A percentile compares a stretch with the other conserved stretches of the same genome.
Conservation (phyloP, 2,888 invertebrate species). For the Galeopsomyia nigrocyanea region DNA sequence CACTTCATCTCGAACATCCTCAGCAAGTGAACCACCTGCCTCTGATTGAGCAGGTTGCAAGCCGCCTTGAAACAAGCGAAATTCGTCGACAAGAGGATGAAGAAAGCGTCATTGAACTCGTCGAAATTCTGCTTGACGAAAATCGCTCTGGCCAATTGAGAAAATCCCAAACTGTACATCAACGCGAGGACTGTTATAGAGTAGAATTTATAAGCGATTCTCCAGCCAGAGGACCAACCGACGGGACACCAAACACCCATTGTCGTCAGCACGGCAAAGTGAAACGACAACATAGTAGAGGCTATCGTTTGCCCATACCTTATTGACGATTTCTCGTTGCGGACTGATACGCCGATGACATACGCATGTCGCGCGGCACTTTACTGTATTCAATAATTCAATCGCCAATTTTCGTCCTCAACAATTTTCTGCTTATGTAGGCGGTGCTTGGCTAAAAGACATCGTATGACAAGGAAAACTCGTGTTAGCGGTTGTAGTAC, state of each 20-base stretch:
- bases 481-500: no score
- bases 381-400: not conserved
- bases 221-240: not conserved
- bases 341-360: not conserved
- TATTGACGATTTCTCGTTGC: not conserved
- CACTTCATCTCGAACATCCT: conserved; percentile 31
- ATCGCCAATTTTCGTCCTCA: conserved; percentile 10
- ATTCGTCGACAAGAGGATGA: conserved; percentile 32
- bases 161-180: conserved; percentile 15
- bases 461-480: not conserved
- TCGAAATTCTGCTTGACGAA: conserved; percentile 24
- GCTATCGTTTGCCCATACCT: not conserved
- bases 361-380: not conserved
- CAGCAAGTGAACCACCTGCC: conserved; percentile 25
- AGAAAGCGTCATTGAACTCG: conserved; percentile 36
- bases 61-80: conserved; percentile 41
- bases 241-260: conserved; percentile 31
- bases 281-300: conserved; percentile 2
- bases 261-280: conserved; percentile 21
- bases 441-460: not conserved
- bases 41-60: conserved; percentile 22
- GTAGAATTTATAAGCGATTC: conserved; percentile 13
- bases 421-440: not conserved
- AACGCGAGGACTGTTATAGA: not conserved
- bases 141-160: conserved; percentile 19